These are phyloP conservation scores for Dioctria linearis DNA, from an alignment of 2,888 invertebrate species.

Conservation along the genomic window DNA sequence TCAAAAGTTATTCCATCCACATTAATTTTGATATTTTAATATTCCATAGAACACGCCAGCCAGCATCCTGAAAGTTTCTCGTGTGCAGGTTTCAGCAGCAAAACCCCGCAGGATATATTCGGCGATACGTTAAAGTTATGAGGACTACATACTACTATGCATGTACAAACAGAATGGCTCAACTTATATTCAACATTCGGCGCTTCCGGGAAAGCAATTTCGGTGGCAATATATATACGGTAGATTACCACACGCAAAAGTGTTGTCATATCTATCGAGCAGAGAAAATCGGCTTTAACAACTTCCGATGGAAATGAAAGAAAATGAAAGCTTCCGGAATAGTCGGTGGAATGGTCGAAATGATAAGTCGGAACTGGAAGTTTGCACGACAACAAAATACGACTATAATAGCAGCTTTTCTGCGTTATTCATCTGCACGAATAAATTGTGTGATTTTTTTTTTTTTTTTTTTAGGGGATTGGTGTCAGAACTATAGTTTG, in stretches of 20 bases:
- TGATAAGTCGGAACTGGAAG: slow-evolving; percentile 44
- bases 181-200: slow-evolving; percentile 6
- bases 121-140: not conserved
- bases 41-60: not conserved
- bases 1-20: not conserved
- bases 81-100: not conserved
- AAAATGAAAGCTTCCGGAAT: slow-evolving; percentile 52
- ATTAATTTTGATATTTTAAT: slow-evolving; percentile 9
- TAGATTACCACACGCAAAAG: slow-evolving; percentile 48
- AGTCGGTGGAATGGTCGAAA: slow-evolving; percentile 33
- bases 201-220: slow-evolving; percentile 34
- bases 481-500: no score
- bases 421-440: not conserved
- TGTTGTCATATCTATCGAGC: slow-evolving; percentile 54
- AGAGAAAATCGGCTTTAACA: slow-evolving; percentile 51
- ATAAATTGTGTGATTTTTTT: no score
- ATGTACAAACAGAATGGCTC: not conserved
- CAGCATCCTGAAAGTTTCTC: not conserved
- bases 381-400: slow-evolving; percentile 18
- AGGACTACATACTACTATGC: not conserved
- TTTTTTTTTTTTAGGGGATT: no score
- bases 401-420: not conserved
- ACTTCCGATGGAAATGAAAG: slow-evolving; percentile 54
- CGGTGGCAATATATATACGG: slow-evolving; percentile 5
- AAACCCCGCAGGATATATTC: not conserved